These are phyloP conservation scores for Megastigmus dorsalis DNA, from an alignment of 2,888 invertebrate species.

Conservation along the genomic window DNA sequence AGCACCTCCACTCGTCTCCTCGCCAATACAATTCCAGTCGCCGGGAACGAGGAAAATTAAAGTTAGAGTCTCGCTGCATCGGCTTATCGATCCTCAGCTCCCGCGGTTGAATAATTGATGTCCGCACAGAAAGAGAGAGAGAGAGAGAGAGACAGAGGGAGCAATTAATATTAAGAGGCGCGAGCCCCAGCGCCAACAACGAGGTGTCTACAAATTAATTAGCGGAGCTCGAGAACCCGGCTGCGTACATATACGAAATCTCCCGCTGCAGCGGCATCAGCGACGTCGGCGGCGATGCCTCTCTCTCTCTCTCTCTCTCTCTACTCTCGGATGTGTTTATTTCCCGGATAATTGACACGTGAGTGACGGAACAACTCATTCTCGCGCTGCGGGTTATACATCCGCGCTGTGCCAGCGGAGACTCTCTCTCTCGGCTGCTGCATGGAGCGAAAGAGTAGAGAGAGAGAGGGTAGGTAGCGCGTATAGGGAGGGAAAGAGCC, in stretches of 20 bases:
- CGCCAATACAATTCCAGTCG: no score
- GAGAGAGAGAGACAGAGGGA: background rate
- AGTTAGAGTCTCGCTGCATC: background rate
- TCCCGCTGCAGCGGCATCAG: slow-evolving; percentile 54
- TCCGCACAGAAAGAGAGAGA: background rate
- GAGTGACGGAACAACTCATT: slow-evolving; percentile 39
- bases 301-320: background rate
- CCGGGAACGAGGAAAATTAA: background rate
- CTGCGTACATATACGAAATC: background rate
- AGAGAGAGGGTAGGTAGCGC: background rate
- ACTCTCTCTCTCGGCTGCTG: background rate
- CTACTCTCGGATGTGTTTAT: slow-evolving; percentile 23
- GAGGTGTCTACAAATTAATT: slow-evolving; percentile 63
- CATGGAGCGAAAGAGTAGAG: slow-evolving; percentile 31
- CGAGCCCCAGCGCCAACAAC: background rate
- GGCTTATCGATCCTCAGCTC: background rate
- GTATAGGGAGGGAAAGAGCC: slow-evolving; percentile 45
- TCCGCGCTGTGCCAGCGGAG: slow-evolving; percentile 19
- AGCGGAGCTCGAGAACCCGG: slow-evolving; percentile 33
- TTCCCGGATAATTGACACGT: slow-evolving; percentile 51
- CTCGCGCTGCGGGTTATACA: slow-evolving; percentile 14
- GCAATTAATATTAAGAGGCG: background rate
- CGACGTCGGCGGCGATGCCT: slow-evolving; percentile 31
- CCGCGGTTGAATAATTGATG: background rate
- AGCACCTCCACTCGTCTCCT: no score